Conservation (phyloP, 2,797 vertebrate species). For the Sandelia bainsii region DNA sequence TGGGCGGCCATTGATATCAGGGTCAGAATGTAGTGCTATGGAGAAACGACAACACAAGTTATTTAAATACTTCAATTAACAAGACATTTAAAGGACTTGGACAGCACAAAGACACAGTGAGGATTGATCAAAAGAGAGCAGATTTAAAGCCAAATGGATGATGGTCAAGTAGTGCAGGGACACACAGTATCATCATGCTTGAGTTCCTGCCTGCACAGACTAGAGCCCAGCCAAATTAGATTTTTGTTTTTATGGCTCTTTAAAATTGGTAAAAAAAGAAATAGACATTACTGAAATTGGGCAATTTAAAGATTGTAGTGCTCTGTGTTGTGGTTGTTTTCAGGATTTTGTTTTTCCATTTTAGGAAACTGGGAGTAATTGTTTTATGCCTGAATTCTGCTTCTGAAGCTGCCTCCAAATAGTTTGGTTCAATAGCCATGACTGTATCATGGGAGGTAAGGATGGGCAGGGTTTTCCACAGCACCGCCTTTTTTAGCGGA, state of each 20-base stretch:
- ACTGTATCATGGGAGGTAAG: background rate
- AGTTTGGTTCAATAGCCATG: background rate
- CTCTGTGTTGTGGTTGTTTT: background rate
- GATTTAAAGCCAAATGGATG: background rate
- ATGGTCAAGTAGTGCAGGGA: background rate
- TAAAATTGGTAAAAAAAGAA: background rate
- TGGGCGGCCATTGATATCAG: constrained; percentile 91
- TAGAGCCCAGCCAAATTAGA: background rate
- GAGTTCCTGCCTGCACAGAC: background rate
- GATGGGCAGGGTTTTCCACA: constrained; percentile 31
- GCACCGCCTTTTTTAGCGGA: constrained; percentile 18
- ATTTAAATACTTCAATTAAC: background rate
- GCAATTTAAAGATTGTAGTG: background rate
- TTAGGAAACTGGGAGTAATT: background rate
- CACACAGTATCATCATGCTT: background rate
- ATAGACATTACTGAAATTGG: background rate
- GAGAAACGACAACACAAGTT: background rate
- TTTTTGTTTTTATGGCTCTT: background rate
- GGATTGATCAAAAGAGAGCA: background rate
- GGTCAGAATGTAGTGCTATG: constrained; percentile 93
- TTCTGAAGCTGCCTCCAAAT: background rate
- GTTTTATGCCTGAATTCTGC: background rate
- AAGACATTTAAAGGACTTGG: background rate
- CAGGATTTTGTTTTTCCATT: background rate
- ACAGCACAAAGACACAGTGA: background rate